These are phyloP conservation scores for Drosophila fuyamai DNA, from an alignment of 1,140 invertebrate genomes.

Conservation along the genomic window DNA sequence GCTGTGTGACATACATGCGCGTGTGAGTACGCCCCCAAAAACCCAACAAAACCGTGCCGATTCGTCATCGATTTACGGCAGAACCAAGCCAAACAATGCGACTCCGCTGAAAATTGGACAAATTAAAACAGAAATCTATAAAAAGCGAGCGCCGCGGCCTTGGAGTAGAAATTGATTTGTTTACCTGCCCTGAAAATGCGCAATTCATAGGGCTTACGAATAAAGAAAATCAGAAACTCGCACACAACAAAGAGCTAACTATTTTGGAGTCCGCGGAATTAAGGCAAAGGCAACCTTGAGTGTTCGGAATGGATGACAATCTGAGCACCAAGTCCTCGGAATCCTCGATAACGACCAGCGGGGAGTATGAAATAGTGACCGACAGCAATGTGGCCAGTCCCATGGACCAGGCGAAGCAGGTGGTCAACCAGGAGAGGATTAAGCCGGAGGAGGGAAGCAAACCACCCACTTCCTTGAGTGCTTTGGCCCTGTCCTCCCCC, in stretches of 20 bases:
- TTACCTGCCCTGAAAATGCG: conserved; percentile 47
- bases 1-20: conserved; percentile 41
- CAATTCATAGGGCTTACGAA: conserved; percentile 42
- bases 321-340: conserved; percentile 92
- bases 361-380: conserved; percentile 93
- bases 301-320: conserved; percentile 90
- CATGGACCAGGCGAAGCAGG: conserved; percentile 53
- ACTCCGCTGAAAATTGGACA: conserved; percentile 67
- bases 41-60: conserved; percentile 51
- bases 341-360: conserved; percentile 91
- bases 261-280: conserved; percentile 22
- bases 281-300: conserved; percentile 59
- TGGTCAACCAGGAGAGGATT: conserved; percentile 24
- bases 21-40: conserved; percentile 66
- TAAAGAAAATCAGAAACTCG: conserved; percentile 18
- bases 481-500: conserved; percentile 46
- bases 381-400: conserved; percentile 80
- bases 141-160: conserved; percentile 19
- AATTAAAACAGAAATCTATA: conserved; percentile 58
- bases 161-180: conserved; percentile 31
- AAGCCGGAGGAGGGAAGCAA: conserved; percentile 10
- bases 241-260: conserved; percentile 23
- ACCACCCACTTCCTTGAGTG: conserved; percentile 59
- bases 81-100: conserved; percentile 70
- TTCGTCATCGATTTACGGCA: conserved; percentile 79